A percentile compares a stretch with the other conserved stretches of the same genome.
These are phyloP conservation scores for Enteromius paludinosus DNA, from an alignment of 2,797 vertebrate genomes.

Conservation along the genomic window DNA sequence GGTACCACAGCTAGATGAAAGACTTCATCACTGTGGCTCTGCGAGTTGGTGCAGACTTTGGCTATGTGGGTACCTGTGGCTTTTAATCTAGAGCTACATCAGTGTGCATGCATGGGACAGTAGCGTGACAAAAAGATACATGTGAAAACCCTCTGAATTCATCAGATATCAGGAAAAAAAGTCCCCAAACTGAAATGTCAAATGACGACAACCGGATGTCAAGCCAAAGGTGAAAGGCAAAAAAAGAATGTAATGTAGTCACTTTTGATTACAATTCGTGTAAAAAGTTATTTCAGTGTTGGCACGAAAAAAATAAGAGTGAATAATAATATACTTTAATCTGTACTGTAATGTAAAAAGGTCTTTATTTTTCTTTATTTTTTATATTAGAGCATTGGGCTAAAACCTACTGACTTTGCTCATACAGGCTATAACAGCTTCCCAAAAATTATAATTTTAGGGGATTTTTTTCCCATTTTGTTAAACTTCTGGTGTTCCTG, in stretches of 20 bases:
- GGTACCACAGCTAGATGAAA: slow-evolving; percentile 36
- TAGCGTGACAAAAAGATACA: slow-evolving; percentile 36
- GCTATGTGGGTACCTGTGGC: slow-evolving; percentile 34
- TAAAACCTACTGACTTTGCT: neutral
- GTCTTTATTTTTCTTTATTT: neutral
- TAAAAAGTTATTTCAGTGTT: neutral
- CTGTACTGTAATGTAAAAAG: neutral
- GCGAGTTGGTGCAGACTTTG: slow-evolving; percentile 3
- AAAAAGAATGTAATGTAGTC: neutral
- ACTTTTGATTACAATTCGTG: neutral
- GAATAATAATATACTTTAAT: neutral
- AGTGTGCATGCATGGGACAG: slow-evolving; percentile 40
- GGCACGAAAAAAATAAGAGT: neutral
- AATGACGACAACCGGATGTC: slow-evolving; percentile 45
- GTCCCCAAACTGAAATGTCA: slow-evolving; percentile 58
- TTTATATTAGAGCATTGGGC: neutral
- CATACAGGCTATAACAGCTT: neutral
- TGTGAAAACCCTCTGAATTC: slow-evolving; percentile 51
- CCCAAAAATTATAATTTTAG: neutral
- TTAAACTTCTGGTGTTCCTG: neutral
- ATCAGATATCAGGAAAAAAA: slow-evolving; percentile 58
- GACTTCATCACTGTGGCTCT: slow-evolving; percentile 10
- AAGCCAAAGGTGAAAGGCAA: neutral
- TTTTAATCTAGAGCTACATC: slow-evolving; percentile 44
- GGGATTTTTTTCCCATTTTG: neutral